Percentiles rank a stretch among this genome's conserved stretches.
Evolutionary conservation across 2,888 invertebrate genomes (phyloP).

Genomic region (Tridacna gigas): DNA sequence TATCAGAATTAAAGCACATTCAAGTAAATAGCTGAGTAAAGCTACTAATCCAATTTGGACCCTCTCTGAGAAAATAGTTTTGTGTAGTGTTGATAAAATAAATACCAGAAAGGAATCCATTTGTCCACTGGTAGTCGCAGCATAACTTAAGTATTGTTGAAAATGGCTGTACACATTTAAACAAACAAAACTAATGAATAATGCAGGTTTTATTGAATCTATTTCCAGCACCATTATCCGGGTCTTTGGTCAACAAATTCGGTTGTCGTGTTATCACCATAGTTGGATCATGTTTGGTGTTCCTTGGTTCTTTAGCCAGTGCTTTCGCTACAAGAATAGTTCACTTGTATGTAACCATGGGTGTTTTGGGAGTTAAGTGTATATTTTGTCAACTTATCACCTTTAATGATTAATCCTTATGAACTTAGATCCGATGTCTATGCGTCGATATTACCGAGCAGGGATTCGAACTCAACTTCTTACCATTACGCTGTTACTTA

Average conservation of each 20-base stretch:
- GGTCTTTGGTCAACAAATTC: constrained; percentile 96
- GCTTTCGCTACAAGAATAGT: constrained; percentile 92
- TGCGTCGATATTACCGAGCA: too few relatives aligned
- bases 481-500: too few relatives aligned
- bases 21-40: too few relatives aligned
- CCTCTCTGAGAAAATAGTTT: too few relatives aligned
- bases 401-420: too few relatives aligned
- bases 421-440: too few relatives aligned
- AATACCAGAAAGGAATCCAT: background rate
- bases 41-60: too few relatives aligned
- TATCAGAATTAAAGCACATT: too few relatives aligned
- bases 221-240: constrained; percentile 94
- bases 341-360: constrained; percentile 94
- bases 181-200: too few relatives aligned
- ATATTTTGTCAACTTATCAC: too few relatives aligned
- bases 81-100: too few relatives aligned
- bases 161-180: background rate
- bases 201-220: background rate
- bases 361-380: constrained; percentile 90
- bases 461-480: too few relatives aligned
- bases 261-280: constrained; percentile 96
- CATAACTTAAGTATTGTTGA: background rate
- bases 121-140: background rate
- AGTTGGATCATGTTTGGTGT: constrained; percentile 90
- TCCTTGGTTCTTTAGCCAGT: constrained; percentile 91